Evolutionary conservation across 2,797 vertebrate species (phyloP), one percentile per base, ranked within the genome.

Genomic region (Syngnathus rostellatus): DNA sequence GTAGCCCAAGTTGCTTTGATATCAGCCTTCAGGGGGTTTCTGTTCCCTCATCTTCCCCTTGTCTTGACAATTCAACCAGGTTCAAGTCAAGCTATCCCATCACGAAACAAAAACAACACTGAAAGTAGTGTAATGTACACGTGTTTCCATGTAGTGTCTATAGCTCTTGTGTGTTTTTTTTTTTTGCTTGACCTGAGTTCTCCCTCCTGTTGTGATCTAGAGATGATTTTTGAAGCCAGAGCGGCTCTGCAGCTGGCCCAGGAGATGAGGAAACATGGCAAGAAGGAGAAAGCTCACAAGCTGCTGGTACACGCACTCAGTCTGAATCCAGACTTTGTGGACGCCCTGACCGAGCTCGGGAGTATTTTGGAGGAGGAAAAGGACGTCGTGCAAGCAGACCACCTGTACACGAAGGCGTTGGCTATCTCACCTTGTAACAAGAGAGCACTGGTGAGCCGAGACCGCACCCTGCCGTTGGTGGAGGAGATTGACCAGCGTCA

Each of bases 401-500:
- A 95, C 51, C 79, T 99, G 39, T 99, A 98, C 80, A 94, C 94
- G 67, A 95, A 95, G 73, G 97, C 97, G 0, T 77, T 99, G 54
- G 90, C 92, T 75, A 88, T 99, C 72, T 93, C 96, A 0, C 97
- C 97, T 0, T 92, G 90, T 72, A 90, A 99, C 0, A 88, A 95
- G 86, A 92, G 92, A 66, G 97, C 97, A 0, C 83, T 99, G 69
- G 86, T 95, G 76, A 95, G 90, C 80, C 89, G 96, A 0, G 95
- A 94, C 79, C 91, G 97, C 62, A 99, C 95, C 0, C 89, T 97
- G 6, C 97, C 96, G 0, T 80, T 99, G 12, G 97, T 98, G 16
- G 97, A 99, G 43, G 97, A 99, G 87, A 98, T 99, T 0, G 97
- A 99, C 83, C 97, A 95, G 83, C 88, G 96, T 1, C 92, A 94